Evolutionary conservation across 2,113 vertebrate species (phyloP).

Genomic region (Guaruba guarouba): DNA sequence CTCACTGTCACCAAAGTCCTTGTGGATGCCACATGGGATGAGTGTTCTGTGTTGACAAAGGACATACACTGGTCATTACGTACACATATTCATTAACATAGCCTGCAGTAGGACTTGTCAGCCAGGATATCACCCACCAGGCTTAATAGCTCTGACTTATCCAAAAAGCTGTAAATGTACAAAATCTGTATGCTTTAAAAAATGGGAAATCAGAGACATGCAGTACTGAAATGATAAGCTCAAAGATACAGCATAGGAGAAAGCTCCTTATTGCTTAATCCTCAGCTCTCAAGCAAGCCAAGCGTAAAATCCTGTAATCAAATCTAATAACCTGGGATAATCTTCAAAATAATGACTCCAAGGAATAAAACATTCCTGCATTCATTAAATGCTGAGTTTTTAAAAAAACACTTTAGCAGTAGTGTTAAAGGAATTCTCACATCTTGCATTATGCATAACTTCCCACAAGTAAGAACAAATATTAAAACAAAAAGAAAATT

Average conservation of each 20-base stretch:
- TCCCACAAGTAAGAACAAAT: background rate
- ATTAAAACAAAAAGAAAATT: background rate
- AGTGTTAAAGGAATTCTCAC: background rate
- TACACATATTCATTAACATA: background rate
- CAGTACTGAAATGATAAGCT: slow-evolving; percentile 32
- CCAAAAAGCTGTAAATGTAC: slow-evolving; percentile 63
- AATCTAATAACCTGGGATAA: slow-evolving; percentile 63
- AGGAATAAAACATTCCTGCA: slow-evolving; percentile 41
- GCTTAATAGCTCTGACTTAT: slow-evolving; percentile 35
- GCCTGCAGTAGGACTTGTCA: background rate
- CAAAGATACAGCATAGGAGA: slow-evolving; percentile 31
- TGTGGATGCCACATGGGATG: background rate
- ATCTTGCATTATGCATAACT: background rate
- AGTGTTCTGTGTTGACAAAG: background rate
- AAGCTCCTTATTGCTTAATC: slow-evolving; percentile 69
- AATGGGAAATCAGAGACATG: slow-evolving; percentile 9
- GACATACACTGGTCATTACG: background rate
- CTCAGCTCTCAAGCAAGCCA: slow-evolving; percentile 23
- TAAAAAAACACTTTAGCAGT: background rate
- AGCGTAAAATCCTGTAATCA: slow-evolving; percentile 66
- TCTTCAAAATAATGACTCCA: slow-evolving; percentile 62
- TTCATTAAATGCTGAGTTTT: slow-evolving; percentile 20
- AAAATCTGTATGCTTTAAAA: slow-evolving; percentile 48
- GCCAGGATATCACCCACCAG: slow-evolving; percentile 8
- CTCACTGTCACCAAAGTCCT: background rate